phyloP scores from a whole-genome alignment of 2,113 vertebrate genomes.

The Atrichornis clamosus region DNA sequence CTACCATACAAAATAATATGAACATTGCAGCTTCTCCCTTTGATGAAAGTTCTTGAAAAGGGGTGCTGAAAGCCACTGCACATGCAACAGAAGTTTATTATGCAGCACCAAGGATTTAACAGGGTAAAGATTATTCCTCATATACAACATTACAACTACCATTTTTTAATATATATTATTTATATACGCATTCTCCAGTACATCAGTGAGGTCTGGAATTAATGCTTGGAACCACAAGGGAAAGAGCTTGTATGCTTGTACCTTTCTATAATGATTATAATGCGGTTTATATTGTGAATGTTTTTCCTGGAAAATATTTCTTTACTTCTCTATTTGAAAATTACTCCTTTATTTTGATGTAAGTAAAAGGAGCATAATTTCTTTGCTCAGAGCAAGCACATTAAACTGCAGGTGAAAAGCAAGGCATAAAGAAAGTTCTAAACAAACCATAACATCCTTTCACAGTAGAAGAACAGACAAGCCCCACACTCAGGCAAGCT shows the following conservation, averaged over 20 bases:
- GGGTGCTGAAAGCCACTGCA: neutral
- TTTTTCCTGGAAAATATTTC: neutral
- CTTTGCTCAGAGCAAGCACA: neutral
- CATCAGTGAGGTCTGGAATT: neutral
- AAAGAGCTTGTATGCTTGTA: neutral
- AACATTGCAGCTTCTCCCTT: neutral
- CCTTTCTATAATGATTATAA: neutral
- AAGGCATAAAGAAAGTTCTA: neutral
- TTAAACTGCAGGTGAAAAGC: neutral
- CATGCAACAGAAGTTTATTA: neutral
- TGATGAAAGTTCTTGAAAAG: neutral
- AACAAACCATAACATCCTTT: neutral
- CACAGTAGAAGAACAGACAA: neutral
- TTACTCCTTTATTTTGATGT: neutral
- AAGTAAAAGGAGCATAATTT: neutral
- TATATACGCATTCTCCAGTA: neutral
- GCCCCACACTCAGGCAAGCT: rapidly evolving
- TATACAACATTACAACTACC: neutral
- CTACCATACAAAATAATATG: neutral
- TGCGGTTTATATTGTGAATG: neutral
- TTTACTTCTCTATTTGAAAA: neutral
- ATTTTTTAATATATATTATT: neutral
- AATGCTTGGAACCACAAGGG: neutral
- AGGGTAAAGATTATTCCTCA: neutral
- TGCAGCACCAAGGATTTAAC: neutral